Base-by-base conservation (phyloP, 1,140 invertebrate genomes). In the Drosophila pallidifrons region DNA sequence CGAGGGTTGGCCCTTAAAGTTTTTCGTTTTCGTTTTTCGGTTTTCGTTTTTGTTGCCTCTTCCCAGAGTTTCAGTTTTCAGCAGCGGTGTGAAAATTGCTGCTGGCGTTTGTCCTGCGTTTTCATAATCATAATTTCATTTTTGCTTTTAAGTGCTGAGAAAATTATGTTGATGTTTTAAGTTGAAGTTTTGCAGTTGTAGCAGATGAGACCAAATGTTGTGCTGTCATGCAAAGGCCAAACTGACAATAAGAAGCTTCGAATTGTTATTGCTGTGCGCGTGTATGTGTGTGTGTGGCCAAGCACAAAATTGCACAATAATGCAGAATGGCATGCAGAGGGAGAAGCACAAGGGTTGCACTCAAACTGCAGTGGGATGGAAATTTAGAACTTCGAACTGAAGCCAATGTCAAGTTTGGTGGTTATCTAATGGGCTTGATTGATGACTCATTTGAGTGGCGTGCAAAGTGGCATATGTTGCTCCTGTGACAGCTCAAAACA, bases 91-190 rank as follows among this genome's bases (percentile, higher is more conserved):
- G 82, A 85, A 86, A 79, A 70, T 81, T 58, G 81, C 77, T 68
- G 64, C 51, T 49, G 16, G 72, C 72, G 80, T 77, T 75, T 47
- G 58, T 60, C n/a, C 58, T 47, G 80, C 80, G 55, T 58, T 87
- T 76, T 77, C 72, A 87, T 82, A 73, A 82, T 82, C 77, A 87
- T 88, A 88, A 87, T 87, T 88, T 68, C 66, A 85, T 85, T 85
- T 25, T 75, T 45, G 64, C 61, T 66, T 72, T 76, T 87, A 87
- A 87, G 83, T 87, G 83, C 83, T 83, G 67, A 58, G 83, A 87
- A 87, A 87, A 87, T 87, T 87, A 87, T 88, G 76, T 87, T 87
- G 69, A 82, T 87, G 77, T 89, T 25, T 25, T 88, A 75, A 80
- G 83, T 87, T 88, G 74, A 25, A 82, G 88, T 87, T 88, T 13